A percentile compares a stretch with the other conserved stretches of the same genome.
Conservation (phyloP, 2,113 vertebrate genomes). For the Platycercus adscitus region DNA sequence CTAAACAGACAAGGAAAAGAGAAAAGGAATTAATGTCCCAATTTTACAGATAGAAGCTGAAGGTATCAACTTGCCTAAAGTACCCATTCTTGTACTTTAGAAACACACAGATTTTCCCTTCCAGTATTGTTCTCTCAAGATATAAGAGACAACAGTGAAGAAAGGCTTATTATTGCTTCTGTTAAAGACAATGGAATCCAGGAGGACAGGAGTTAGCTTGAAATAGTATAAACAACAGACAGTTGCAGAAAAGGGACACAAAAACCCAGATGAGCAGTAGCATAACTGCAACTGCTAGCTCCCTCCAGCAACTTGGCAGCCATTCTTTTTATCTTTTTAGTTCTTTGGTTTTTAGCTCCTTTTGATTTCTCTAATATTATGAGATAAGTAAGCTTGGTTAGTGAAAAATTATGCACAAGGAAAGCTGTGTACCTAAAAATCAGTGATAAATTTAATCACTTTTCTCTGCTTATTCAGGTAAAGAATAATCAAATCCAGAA, state of each 20-base stretch:
- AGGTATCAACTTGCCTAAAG: not conserved
- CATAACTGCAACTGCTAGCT: not conserved
- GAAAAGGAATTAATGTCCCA: not conserved
- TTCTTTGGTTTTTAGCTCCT: not conserved
- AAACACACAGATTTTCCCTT: not conserved
- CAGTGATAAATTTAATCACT: not conserved
- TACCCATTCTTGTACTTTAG: not conserved
- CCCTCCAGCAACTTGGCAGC: not conserved
- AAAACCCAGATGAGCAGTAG: not conserved
- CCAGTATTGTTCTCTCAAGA: not conserved
- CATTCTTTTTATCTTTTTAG: not conserved
- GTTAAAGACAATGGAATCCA: not conserved
- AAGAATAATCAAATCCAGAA: not conserved
- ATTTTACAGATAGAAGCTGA: not conserved
- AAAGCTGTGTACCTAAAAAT: not conserved
- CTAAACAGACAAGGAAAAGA: not conserved
- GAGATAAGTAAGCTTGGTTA: not conserved
- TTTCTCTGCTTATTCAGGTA: not conserved
- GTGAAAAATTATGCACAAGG: not conserved
- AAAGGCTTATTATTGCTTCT: not conserved
- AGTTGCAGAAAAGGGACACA: not conserved
- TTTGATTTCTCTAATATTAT: not conserved
- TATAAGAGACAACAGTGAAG: not conserved
- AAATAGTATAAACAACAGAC: not conserved
- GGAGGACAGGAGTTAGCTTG: not conserved